A percentile compares a stretch with the other conserved stretches of the same genome.
Evolutionary conservation across 1,140 invertebrate genomes (phyloP).

Genomic region (Nasonia longicornis): DNA sequence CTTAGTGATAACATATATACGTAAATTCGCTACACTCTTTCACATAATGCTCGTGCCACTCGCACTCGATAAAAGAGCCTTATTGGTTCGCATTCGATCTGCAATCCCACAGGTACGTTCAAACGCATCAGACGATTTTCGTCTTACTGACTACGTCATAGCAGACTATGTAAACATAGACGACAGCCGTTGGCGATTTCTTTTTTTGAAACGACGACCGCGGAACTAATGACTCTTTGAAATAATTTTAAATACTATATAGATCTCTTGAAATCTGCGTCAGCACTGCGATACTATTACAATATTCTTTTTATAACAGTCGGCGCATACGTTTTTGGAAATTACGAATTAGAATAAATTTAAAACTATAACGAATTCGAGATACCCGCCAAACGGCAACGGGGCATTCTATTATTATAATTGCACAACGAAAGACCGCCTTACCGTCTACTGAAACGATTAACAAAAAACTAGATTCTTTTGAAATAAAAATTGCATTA

Average conservation of each 20-base stretch:
- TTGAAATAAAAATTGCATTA: background rate
- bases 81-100: slow-evolving; percentile 11
- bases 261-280: too few relatives aligned
- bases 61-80: background rate
- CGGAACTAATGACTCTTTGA: too few relatives aligned
- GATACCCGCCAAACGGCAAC: background rate
- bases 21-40: slow-evolving; percentile 6
- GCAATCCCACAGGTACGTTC: slow-evolving; percentile 34
- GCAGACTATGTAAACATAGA: slow-evolving; percentile 8
- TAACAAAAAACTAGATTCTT: background rate
- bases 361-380: background rate
- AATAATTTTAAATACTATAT: too few relatives aligned
- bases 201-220: background rate
- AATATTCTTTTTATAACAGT: background rate
- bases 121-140: slow-evolving; percentile 27
- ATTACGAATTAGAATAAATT: background rate
- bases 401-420: background rate
- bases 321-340: background rate
- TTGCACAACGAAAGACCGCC: background rate
- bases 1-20: slow-evolving; percentile 12
- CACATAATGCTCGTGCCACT: background rate
- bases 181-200: background rate
- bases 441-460: background rate
- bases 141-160: slow-evolving; percentile 22
- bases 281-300: background rate